A percentile compares a stretch with the other conserved stretches of the same genome.
These are phyloP conservation scores for Tyria jacobaeae DNA, from an alignment of 2,888 invertebrate genomes.

Conservation along the genomic window DNA sequence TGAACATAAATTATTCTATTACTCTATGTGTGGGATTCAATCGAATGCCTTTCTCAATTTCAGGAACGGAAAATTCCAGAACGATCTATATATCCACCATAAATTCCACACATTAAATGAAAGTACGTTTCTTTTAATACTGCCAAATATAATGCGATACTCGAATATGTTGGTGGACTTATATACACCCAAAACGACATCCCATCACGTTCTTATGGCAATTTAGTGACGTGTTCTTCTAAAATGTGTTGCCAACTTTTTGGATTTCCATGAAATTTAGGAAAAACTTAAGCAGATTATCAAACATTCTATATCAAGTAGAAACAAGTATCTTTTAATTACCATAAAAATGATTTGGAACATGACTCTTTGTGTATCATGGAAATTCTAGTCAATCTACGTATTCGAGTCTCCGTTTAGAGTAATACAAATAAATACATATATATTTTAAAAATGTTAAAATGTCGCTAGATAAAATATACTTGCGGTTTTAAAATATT, in stretches of 20 bases:
- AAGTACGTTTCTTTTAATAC: constrained; percentile 22
- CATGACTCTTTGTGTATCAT: too few species aligned
- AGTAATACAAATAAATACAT: constrained; percentile 29
- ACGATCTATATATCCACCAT: background rate
- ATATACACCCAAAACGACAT: background rate
- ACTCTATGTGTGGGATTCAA: constrained; percentile 20
- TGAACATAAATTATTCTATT: constrained; percentile 6
- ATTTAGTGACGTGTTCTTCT: background rate
- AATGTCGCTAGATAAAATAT: constrained; percentile 41
- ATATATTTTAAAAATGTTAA: constrained; percentile 42
- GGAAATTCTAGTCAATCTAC: constrained; percentile 16
- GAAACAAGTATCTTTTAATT: too few species aligned
- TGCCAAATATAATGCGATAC: constrained; percentile 27
- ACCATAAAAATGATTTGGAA: too few species aligned
- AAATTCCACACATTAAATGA: constrained; percentile 9
- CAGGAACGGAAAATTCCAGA: background rate
- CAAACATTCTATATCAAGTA: too few species aligned
- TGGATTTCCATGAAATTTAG: too few species aligned
- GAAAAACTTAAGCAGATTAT: too few species aligned
- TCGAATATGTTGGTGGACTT: constrained; percentile 19
- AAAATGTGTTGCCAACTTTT: too few species aligned
- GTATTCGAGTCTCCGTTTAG: constrained; percentile 21
- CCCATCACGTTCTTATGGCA: background rate
- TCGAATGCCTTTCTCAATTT: background rate
- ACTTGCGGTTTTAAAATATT: constrained; percentile 40